Conservation (phyloP, 2,797 vertebrate species). For the Pseudochaenichthys georgianus region DNA sequence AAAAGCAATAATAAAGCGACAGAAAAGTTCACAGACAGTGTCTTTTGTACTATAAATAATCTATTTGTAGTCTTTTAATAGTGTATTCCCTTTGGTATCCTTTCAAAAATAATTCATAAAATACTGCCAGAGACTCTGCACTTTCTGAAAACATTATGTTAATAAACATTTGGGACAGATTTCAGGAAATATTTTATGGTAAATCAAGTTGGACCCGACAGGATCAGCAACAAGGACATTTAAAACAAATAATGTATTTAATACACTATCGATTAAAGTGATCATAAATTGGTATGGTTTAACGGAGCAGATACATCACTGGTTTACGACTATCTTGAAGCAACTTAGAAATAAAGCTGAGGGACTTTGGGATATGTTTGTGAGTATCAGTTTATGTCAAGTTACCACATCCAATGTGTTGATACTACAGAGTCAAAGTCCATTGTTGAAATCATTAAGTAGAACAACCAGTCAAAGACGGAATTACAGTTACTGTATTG, state of each 20-base stretch:
- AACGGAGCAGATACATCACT: not conserved
- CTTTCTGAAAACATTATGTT: not conserved
- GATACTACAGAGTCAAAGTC: constrained; percentile 22
- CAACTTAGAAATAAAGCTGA: not conserved
- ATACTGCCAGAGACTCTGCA: not conserved
- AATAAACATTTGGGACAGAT: not conserved
- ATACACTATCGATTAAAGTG: not conserved
- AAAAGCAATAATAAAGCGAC: not conserved
- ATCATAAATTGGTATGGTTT: not conserved
- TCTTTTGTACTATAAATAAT: not conserved
- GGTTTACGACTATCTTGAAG: not conserved
- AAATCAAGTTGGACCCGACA: not conserved
- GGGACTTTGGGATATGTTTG: not conserved
- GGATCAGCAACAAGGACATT: not conserved
- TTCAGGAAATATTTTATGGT: not conserved
- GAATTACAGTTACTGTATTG: not conserved
- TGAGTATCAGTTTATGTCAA: constrained; percentile 5
- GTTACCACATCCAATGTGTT: not conserved
- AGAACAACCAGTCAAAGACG: not conserved
- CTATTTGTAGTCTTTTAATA: too few species aligned
- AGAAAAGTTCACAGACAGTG: too few species aligned
- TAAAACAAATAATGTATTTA: not conserved
- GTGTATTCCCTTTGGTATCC: not conserved
- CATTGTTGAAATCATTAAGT: constrained; percentile 2
- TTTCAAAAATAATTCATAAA: not conserved